Evolutionary conservation across 2,888 invertebrate species (phyloP), one percentile per base, ranked within the genome.

Genomic region (Eilema caniola): DNA sequence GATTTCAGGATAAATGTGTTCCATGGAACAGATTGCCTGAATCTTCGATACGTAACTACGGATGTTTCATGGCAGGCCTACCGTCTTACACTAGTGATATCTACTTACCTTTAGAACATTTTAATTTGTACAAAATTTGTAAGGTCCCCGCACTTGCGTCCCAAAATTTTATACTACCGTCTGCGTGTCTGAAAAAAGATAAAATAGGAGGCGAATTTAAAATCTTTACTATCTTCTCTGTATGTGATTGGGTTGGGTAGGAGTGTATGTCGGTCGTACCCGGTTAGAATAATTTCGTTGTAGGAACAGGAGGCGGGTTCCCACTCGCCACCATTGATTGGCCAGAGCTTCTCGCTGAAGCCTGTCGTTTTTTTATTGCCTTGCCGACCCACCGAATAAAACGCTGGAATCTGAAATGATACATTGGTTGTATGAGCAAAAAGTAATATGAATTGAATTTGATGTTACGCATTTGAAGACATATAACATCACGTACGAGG

Each of bases 161-260:
- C 99, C 99, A 99, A 95, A 99, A 99, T 93, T 99, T 99, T 71
- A 99, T 96, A 88, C 99, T 99, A 67, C 99, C 99, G 95, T 99
- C 99, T 79, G 99, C 98, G 94, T 99, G 99, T 66, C 99, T 98
- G 95, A n/a, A 95, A 23, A n/a, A n/a, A n/a, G n/a, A n/a, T n/a
- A n/a, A n/a, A n/a, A n/a, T n/a, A n/a, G 11, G 57, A 3, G 23
- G 24, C 16, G 31, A 62, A n/a, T 62, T 8, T 7, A 5, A 11
- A 61, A 61, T 31, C 12, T 59, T 59, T 25, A 24, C 24, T 59
- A 23, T 25, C 10, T 28, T 60, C 33, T 23, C 12, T 10, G 24
- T 20, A 2, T 12, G 10, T 41, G 20, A 25, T 24, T 20, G 20
- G 8, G 41, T 37, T 20, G 25, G 25, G 1, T 16, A 25, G 20